Evolutionary conservation across 2,888 invertebrate species (phyloP).

Genomic region (Drosophila helvetica): DNA sequence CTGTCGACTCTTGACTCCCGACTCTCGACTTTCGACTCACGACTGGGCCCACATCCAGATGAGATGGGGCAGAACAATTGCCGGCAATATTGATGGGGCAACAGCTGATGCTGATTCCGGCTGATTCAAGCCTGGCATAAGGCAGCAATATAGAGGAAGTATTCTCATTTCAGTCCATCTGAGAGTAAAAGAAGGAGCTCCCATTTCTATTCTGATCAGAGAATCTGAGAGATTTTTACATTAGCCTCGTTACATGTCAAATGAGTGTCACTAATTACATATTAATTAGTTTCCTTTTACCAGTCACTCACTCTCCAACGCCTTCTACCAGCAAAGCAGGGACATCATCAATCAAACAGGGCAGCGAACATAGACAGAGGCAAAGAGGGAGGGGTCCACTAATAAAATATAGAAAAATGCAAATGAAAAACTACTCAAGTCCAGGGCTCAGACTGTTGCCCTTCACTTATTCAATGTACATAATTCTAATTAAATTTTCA

Average conservation of each 20-base stretch:
- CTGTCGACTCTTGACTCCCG: constrained; percentile 18
- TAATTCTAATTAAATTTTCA: constrained; percentile 74
- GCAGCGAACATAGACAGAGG: background rate
- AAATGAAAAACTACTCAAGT: constrained; percentile 26
- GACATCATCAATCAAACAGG: constrained; percentile 59
- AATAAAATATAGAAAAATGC: constrained; percentile 27
- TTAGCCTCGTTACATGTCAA: constrained; percentile 46
- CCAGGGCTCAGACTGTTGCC: background rate
- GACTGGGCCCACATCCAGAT: background rate
- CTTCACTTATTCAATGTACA: constrained; percentile 46
- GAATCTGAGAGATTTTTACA: constrained; percentile 26
- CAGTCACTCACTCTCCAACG: constrained; percentile 22
- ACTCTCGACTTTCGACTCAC: too few species aligned
- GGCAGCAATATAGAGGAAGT: constrained; percentile 10
- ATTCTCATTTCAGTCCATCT: constrained; percentile 26
- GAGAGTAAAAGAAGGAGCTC: background rate
- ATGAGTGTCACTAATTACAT: constrained; percentile 53
- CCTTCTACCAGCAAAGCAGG: background rate
- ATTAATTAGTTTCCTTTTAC: constrained; percentile 60
- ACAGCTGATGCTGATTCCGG: constrained; percentile 28
- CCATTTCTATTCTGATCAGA: background rate
- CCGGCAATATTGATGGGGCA: constrained; percentile 35
- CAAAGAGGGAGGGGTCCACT: background rate
- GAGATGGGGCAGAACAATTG: constrained; percentile 29
- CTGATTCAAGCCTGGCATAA: constrained; percentile 22